Percentiles rank a stretch among this genome's conserved stretches.
Evolutionary conservation across 1,140 invertebrate species (phyloP).

Genomic region (Tetragnatha versicolor): DNA sequence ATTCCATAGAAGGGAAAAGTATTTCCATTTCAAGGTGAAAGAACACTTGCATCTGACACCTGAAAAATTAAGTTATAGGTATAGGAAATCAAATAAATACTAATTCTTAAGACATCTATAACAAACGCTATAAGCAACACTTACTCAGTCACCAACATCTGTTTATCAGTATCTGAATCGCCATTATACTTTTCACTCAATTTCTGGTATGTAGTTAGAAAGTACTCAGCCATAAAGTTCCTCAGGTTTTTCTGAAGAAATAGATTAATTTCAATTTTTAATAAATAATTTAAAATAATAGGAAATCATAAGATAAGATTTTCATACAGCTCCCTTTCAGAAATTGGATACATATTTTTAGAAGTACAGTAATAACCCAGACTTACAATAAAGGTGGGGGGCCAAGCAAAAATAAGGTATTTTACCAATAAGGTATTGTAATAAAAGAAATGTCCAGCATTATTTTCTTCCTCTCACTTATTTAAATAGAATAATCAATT

Average conservation of each 20-base stretch:
- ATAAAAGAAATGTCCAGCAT: too few species aligned
- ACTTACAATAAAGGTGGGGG: too few species aligned
- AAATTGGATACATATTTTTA: too few species aligned
- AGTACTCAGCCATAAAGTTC: conserved; percentile 26
- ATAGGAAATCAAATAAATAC: not conserved
- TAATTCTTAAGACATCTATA: not conserved
- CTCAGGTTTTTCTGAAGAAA: conserved; percentile 1
- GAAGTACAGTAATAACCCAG: too few species aligned
- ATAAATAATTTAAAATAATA: too few species aligned
- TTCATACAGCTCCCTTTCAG: too few species aligned
- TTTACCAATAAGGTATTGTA: too few species aligned
- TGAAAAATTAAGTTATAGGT: conserved; percentile 1
- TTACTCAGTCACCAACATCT: conserved; percentile 19
- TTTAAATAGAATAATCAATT: too few species aligned
- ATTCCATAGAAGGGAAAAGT: not conserved
- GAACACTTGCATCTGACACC: conserved; percentile 16
- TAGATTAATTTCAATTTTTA: too few species aligned
- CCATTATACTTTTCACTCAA: conserved; percentile 25
- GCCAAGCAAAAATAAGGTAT: too few species aligned
- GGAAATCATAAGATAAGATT: too few species aligned
- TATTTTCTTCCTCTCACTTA: too few species aligned
- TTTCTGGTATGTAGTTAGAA: not conserved
- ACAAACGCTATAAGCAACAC: not conserved
- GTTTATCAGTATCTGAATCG: not conserved
- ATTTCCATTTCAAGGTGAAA: conserved; percentile 43